phyloP scores from a whole-genome alignment of 2,113 vertebrate species.

The Monopterus albus region DNA sequence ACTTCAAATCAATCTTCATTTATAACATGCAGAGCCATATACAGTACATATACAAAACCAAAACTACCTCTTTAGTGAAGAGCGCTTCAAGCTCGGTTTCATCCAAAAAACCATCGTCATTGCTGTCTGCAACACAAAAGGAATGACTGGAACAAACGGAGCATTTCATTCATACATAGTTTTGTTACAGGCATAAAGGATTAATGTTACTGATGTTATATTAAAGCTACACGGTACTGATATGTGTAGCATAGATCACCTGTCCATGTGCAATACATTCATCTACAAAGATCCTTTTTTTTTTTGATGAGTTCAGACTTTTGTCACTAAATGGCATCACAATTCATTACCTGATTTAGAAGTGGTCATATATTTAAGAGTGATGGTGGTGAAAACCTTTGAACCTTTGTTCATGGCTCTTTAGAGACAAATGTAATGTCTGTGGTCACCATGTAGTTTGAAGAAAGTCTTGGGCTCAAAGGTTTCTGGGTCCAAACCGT shows the following conservation, averaged over 20 bases:
- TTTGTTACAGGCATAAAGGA: background rate
- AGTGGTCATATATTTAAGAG: background rate
- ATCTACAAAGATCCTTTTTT: no score
- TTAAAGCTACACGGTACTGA: background rate
- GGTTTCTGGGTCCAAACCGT: slow-evolving; percentile 91
- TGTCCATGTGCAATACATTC: background rate
- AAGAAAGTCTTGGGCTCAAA: slow-evolving; percentile 97
- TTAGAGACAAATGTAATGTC: no score
- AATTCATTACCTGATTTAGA: background rate
- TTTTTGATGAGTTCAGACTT: background rate
- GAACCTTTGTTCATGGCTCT: no score
- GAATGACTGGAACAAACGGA: background rate
- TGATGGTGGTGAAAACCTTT: background rate
- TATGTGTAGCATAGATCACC: no score
- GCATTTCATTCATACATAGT: background rate
- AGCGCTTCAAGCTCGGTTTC: slow-evolving; percentile 94
- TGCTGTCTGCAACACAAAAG: slow-evolving; percentile 85
- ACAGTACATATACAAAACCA: no score
- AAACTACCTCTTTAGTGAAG: slow-evolving; percentile 92
- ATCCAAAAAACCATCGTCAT: slow-evolving; percentile 91
- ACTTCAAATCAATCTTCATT: background rate
- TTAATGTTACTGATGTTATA: background rate
- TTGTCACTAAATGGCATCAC: background rate
- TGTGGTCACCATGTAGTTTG: slow-evolving; percentile 91
- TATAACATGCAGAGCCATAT: background rate